Percentiles rank a stretch among this genome's conserved stretches.
phyloP scores from a whole-genome alignment of 2,888 invertebrate species.

The Hypena proboscidalis region DNA sequence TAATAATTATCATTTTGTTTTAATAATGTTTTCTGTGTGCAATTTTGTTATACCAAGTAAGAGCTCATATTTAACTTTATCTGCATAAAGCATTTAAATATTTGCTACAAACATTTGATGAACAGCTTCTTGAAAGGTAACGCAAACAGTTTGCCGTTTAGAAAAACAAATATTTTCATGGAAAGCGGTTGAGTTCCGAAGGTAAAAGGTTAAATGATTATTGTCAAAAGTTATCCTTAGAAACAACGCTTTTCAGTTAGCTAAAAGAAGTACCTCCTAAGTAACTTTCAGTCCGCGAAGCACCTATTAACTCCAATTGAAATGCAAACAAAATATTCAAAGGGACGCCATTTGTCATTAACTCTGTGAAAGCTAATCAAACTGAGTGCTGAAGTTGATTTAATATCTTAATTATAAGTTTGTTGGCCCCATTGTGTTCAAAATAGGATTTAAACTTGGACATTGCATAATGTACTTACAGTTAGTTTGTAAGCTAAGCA shows the following conservation, averaged over 20 bases:
- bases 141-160: neutral
- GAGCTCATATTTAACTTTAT: too few species aligned
- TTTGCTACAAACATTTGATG: too few species aligned
- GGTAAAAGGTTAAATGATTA: conserved; percentile 1
- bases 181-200: neutral
- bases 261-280: conserved; percentile 10
- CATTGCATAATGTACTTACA: too few species aligned
- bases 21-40: too few species aligned
- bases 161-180: conserved; percentile 4
- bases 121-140: too few species aligned
- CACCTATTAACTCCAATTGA: conserved; percentile 10
- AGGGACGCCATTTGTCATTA: conserved; percentile 14
- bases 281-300: neutral
- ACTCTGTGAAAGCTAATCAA: conserved; percentile 18
- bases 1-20: too few species aligned
- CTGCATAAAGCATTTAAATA: too few species aligned
- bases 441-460: conserved; percentile 24
- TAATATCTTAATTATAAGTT: conserved; percentile 23
- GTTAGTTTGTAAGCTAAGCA: too few species aligned
- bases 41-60: too few species aligned
- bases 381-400: conserved; percentile 20
- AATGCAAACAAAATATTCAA: conserved; percentile 16
- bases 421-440: conserved; percentile 20
- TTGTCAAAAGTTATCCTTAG: conserved; percentile 8
- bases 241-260: conserved; percentile 3